Base-by-base conservation (phyloP, 2,113 vertebrate genomes). In the Eulacestoma nigropectus region DNA sequence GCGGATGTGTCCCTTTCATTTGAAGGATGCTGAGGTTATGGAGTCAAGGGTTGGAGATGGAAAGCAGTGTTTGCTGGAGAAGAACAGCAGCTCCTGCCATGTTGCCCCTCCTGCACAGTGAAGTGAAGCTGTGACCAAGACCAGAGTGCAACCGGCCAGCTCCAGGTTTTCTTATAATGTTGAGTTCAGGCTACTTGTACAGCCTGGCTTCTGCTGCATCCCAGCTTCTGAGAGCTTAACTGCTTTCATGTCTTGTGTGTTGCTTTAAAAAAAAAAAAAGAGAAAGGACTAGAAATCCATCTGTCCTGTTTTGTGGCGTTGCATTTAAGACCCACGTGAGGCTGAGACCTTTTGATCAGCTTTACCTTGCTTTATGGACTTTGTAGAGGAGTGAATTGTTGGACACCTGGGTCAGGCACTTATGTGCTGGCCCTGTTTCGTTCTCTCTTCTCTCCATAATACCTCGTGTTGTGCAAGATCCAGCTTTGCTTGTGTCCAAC, bases 301-400 rank as follows among this genome's bases (percentile, higher is more conserved):
- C n/a, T 57, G 35, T n/a, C 16, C 50, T 29, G 3, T 30, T 72
- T 26, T 8, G 15, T 76, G n/a, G 23, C 23, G 39, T 53, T 82
- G 19, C 11, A 21, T 65, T 93, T 49, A 82, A 25, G 12, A 62
- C 6, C 27, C 8, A 19, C 0, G 4, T 0, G 0, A 14, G 37
- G 4, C 26, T 62, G 22, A 81, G 67, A 59, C 47, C 14, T 75
- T 70, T 55, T 50, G 25, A 10, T 44, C 30, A 49, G 46, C 32
- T 83, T 78, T 75, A 19, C 11, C 35, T 70, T 69, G 35, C 19
- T 56, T 83, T 74, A 42, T 37, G 39, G 59, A 62, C 50, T 50
- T 50, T 55, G 30, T 6, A 67, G 50, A 59, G 20, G 47, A 88
- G 22, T 49, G 60, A 89, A 26, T 3, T 41, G 4, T 30, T 11